Conservation (phyloP, 2,113 vertebrate species). For the Muscicapa adusta region DNA sequence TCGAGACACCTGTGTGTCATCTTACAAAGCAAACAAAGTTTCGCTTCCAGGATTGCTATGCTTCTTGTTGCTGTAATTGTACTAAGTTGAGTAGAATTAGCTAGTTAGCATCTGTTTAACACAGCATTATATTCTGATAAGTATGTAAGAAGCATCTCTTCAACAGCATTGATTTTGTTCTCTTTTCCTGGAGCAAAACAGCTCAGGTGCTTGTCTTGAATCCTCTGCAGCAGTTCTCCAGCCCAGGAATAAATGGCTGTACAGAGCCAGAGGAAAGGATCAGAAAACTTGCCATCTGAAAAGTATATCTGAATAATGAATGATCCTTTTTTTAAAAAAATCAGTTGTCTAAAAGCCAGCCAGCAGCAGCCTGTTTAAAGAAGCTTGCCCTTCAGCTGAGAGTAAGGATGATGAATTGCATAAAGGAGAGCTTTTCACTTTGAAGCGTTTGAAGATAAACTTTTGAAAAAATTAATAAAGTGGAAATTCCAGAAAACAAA, state of each 20-base stretch:
- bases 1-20: background rate
- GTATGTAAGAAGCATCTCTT: background rate
- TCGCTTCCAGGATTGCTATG: background rate
- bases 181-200: background rate
- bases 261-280: background rate
- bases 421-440: background rate
- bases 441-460: background rate
- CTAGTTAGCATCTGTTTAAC: background rate
- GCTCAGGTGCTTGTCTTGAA: background rate
- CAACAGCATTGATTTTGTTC: background rate
- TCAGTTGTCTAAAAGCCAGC: background rate
- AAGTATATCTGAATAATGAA: background rate
- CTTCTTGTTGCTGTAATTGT: background rate
- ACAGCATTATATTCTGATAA: background rate
- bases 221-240: background rate
- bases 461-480: background rate
- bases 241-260: background rate
- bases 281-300: background rate
- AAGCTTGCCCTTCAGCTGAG: background rate
- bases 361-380: background rate
- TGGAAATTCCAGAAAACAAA: background rate
- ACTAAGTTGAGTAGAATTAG: background rate
- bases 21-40: background rate
- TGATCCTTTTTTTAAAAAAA: background rate
- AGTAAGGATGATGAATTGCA: background rate